These are phyloP conservation scores for Agrochola lota DNA, from an alignment of 2,888 invertebrate genomes.

Conservation along the genomic window DNA sequence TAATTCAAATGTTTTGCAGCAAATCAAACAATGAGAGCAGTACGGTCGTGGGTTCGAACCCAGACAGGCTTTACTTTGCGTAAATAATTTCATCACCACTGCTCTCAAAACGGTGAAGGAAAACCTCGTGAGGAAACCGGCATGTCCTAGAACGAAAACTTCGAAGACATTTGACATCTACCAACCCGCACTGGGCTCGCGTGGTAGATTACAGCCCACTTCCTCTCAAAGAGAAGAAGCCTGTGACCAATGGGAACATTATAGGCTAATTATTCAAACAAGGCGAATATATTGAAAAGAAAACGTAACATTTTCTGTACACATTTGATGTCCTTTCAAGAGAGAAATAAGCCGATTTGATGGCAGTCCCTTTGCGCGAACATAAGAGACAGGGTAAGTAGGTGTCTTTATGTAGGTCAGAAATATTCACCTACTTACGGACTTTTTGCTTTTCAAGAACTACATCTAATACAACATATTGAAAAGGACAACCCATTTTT, in stretches of 20 bases:
- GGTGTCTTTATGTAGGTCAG: neutral
- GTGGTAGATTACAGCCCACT: too few species aligned
- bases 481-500: neutral
- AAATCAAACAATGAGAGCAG: neutral
- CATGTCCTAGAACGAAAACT: too few species aligned
- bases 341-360: slow-evolving; percentile 32
- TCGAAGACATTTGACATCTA: too few species aligned
- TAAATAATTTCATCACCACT: too few species aligned
- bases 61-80: too few species aligned
- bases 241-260: too few species aligned
- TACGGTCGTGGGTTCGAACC: too few species aligned
- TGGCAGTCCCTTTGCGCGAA: neutral
- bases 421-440: neutral
- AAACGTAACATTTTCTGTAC: slow-evolving; percentile 4
- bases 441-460: neutral
- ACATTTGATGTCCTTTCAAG: slow-evolving; percentile 5
- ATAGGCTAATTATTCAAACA: too few species aligned
- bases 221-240: too few species aligned
- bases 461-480: neutral
- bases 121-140: too few species aligned
- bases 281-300: neutral
- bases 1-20: slow-evolving; percentile 11
- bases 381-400: neutral
- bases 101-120: too few species aligned
- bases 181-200: too few species aligned